Evolutionary conservation across 2,797 vertebrate species (phyloP), one percentile per base, ranked within the genome.

Genomic region (Apodemus agrarius): DNA sequence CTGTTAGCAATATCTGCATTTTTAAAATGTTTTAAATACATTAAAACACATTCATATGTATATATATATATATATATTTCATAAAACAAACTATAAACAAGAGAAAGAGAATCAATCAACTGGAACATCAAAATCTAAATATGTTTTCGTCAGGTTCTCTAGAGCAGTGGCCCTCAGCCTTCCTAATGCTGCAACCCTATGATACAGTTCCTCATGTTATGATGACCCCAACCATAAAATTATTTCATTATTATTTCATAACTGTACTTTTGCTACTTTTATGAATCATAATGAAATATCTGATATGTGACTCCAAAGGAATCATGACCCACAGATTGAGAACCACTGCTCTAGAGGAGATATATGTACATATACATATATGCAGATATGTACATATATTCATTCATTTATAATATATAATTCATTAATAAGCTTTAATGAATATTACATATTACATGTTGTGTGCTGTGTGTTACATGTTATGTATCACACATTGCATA

Each of bases 81-180:
- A 22, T 65, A 61, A 94, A 78, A 87, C 26, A 89, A 94, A 46
- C 69, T 96, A 26, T 63, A 95, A 93, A 96, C 63, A 84, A 12
- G 52, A 84, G 72, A 21, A 72, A 80, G 29, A 93, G 54, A 85
- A 80, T 80, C 10, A 85, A 80, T 80, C 10, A 63, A 3, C 54
- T 74, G 22, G 40, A 29, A 80, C 74, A 16, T 37, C 37, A 80
- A 52, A 89, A 86, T 91, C 29, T 93, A 31, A 65, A 49, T 46
- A 67, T n/a, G 6, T 49, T 34, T 67, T 34, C 49, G 61, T 84
- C 5, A 11, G 59, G 61, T 46, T 49, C 40, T 22, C 82, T 14
- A 65, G 29, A 49, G 40, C 61, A 65, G 40, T 8, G 17, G 14
- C 21, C 34, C 59, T 49, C 40, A 43, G 7, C 82, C 61, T 34